Base-by-base conservation (phyloP, 1,140 invertebrate species). In the Chymomyza costata region DNA sequence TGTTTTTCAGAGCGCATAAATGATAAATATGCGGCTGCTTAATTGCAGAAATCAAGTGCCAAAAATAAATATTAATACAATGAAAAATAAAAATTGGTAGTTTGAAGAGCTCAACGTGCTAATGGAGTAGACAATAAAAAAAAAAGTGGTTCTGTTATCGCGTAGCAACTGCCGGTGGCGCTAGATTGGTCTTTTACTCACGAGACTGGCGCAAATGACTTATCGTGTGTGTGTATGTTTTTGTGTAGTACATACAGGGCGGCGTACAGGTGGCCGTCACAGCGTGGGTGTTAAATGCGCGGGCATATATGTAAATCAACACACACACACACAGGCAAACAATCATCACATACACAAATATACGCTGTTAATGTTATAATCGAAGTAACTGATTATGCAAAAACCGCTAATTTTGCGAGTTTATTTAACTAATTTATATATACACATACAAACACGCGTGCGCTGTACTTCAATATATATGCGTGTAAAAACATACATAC, bases 251-350 rank as follows among this genome's bases (percentile, higher is more conserved):
- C 44, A 49, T 48, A 60, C 64, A 65, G 71, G 80, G 80, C 73
- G 71, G 71, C 71, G 71, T 80, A 78, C 71, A 78, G 71, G 71
- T 78, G 71, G 71, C 73, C n/a, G n/a, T 62, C 28, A 56, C 71
- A 60, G 67, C 64, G 49, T 71, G 73, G 49, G 54, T 59, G 64
- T 39, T 47, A 47, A 47, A 34, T 18, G 44, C 61, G 65, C 60
- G 69, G 57, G 45, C 15, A 60, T n/a, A n/a, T n/a, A 44, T 60
- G 57, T 45, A 56, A 60, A 60, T 44, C n/a, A 60, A 45, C 45
- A 63, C 18, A 65, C 70, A 76, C 57, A 78, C 78, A 66, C 62
- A 70, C 51, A n/a, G n/a, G n/a, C n/a, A n/a, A n/a, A n/a, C n/a
- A n/a, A n/a, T n/a, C n/a, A n/a, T n/a, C n/a, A n/a, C n/a, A n/a